Evolutionary conservation across 2,888 invertebrate species (phyloP), one percentile per base, ranked within the genome.

Genomic region (Eristalinus aeneus): DNA sequence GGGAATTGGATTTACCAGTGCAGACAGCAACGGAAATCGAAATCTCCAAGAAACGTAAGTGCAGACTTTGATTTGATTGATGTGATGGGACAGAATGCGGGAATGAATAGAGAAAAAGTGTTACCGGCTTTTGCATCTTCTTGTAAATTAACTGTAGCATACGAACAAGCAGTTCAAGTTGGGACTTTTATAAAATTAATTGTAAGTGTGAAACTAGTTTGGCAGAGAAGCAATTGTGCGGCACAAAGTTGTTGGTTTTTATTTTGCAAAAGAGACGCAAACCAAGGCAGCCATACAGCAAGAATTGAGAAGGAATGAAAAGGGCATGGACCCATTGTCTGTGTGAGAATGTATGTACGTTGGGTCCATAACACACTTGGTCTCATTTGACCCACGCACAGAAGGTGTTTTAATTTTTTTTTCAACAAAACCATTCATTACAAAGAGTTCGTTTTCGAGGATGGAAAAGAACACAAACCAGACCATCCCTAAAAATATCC

Each of bases 401-500:
- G 58, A 20, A 72, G 53, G 31, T 65, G 31, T 9, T 75, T 10
- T 63, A 10, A 5, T 64, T 63, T 1, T 54, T 11, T 67, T 46
- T 16, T 9, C 8, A 46, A 34, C 10, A 34, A n/a, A 58, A 32
- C 31, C 36, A 39, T 75, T 56, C 36, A 39, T 75, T 56, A 72
- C n/a, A 23, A n/a, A 75, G 79, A 79, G 65, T 84, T 67, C 56
- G 12, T 20, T 56, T 22, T 20, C 23, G 3, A 60, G 58, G 68
- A 74, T 56, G 39, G n/a, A 6, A 53, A n/a, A 60, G 32, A 16
- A 58, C 65, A 65, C 65, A 65, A 39, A 46, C 16, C 46, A 46
- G 46, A 46, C 80, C 72, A 76, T 73, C 72, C 86, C 86, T 86
- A 86, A 86, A 86, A 82, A 78, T 82, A 86, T 86, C 81, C 86